Evolutionary conservation across 1,140 invertebrate genomes (phyloP), one percentile per base, ranked within the genome.

Genomic region (Pogonus chalceus): DNA sequence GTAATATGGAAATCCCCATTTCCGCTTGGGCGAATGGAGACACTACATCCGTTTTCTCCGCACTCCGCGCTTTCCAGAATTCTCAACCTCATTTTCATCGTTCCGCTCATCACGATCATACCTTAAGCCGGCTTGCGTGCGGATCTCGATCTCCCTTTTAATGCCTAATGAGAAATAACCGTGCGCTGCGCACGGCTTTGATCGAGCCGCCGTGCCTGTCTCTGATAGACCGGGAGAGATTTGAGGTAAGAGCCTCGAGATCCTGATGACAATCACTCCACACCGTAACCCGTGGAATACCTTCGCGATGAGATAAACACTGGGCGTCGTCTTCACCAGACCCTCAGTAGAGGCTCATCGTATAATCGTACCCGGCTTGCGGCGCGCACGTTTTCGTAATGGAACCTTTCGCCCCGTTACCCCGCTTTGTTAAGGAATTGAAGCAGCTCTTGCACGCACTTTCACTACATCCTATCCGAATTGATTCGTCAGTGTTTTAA

Each of bases 91-190:
- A n/a, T n/a, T n/a, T n/a, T n/a, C n/a, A n/a, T n/a, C n/a, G n/a
- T n/a, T n/a, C n/a, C n/a, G n/a, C 22, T 9, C 47, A 21, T 49
- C 37, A 43, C 37, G 37, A 43, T 43, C 47, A 22, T 49, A 49
- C 51, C 51, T 49, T 49, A 49, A 49, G 20, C 47, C 21, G 20
- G 20, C 47, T 49, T 43, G 20, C 47, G 22, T 49, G 47, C 20
- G 22, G 22, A 49, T 49, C 4, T 20, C 18, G 22, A 49, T 49
- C 47, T 23, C 22, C 20, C 47, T 49, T 23, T 49, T 49, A 49
- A 49, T 49, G 47, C 47, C 22, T 49, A 49, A 49, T 49, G 47
- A 49, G 22, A 22, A 49, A 49, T 49, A 21, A 49, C 47, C 47
- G 37, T 49, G 20, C 20, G 47, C 20, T 49, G 20, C 20, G 47